phyloP scores from a whole-genome alignment of 1,140 invertebrate genomes.

The Drosophila serrata region DNA sequence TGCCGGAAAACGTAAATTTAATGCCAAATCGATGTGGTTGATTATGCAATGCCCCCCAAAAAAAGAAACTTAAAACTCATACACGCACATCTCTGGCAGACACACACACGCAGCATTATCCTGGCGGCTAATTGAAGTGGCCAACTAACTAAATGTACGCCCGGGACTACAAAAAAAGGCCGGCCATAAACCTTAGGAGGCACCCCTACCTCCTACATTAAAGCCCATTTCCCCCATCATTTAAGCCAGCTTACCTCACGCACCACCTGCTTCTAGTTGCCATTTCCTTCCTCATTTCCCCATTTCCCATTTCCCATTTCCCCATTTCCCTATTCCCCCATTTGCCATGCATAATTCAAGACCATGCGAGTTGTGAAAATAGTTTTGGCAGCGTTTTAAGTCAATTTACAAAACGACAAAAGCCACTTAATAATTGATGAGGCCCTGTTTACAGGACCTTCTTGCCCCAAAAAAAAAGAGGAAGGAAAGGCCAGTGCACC shows the following conservation, averaged over 20 bases:
- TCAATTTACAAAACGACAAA: slow-evolving; percentile 70
- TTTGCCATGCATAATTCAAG: slow-evolving; percentile 32
- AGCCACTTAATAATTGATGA: slow-evolving; percentile 67
- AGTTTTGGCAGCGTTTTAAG: slow-evolving; percentile 77
- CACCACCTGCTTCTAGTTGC: slow-evolving; percentile 35
- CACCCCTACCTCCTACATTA: neutral
- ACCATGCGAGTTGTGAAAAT: slow-evolving; percentile 61
- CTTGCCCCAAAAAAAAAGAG: slow-evolving; percentile 21
- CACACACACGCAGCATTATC: neutral
- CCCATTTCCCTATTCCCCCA: neutral
- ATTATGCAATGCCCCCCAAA: slow-evolving; percentile 71
- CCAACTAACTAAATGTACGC: slow-evolving; percentile 68
- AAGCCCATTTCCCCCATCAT: slow-evolving; percentile 7
- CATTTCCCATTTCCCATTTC: neutral
- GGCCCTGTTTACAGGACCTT: slow-evolving; percentile 5
- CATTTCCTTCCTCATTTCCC: neutral
- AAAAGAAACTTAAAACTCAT: neutral
- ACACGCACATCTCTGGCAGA: slow-evolving; percentile 8
- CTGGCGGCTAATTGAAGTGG: slow-evolving; percentile 63
- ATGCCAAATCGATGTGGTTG: slow-evolving; percentile 47
- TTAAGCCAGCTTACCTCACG: slow-evolving; percentile 22
- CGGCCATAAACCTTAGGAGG: slow-evolving; percentile 11
- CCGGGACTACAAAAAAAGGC: slow-evolving; percentile 45
- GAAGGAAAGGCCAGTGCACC: slow-evolving; percentile 13
- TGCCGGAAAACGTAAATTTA: slow-evolving; percentile 13